Percentiles rank a stretch among this genome's conserved stretches.
phyloP scores from a whole-genome alignment of 2,797 vertebrate genomes.

The Lithobates sylvaticus region DNA sequence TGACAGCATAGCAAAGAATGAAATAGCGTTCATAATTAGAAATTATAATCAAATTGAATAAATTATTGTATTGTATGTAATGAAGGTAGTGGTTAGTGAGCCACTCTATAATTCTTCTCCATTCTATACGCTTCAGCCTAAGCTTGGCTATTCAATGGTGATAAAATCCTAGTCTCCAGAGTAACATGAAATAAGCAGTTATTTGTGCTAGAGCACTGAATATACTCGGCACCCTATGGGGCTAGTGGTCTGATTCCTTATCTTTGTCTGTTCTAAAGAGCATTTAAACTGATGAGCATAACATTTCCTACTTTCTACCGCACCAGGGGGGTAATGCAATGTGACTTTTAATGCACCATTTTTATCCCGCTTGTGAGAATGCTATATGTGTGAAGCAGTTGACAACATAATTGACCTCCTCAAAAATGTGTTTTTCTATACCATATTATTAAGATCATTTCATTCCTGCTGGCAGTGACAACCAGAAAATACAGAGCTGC shows the following conservation, averaged over 20 bases:
- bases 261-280: not conserved
- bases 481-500: not conserved
- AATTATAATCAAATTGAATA: too few species aligned
- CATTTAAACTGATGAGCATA: slow-evolving; percentile 2
- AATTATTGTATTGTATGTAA: too few species aligned
- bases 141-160: too few species aligned
- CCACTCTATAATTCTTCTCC: too few species aligned
- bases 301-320: not conserved
- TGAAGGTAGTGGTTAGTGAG: too few species aligned
- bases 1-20: too few species aligned
- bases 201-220: not conserved
- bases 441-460: not conserved
- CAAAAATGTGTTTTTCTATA: not conserved
- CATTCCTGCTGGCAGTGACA: not conserved
- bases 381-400: not conserved
- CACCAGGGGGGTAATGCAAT: not conserved
- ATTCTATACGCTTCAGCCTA: too few species aligned
- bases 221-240: not conserved
- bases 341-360: not conserved
- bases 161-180: too few species aligned
- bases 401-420: slow-evolving; percentile 19
- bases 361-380: not conserved
- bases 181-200: not conserved
- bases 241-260: not conserved
- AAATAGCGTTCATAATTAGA: too few species aligned